Base-by-base conservation (phyloP, 2,888 invertebrate species). In the Drosophila ezoana region DNA sequence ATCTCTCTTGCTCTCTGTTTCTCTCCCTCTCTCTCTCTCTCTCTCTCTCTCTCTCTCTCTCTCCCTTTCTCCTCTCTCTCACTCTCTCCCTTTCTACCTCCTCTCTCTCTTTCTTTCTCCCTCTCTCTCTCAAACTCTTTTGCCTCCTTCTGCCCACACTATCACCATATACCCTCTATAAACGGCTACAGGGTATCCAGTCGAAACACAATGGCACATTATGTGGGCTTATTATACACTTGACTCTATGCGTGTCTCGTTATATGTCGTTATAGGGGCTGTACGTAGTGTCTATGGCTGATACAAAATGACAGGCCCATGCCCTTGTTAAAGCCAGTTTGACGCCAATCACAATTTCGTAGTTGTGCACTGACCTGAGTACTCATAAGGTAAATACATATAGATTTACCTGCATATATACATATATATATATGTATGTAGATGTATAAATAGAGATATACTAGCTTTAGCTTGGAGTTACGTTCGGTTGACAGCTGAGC, bases 261-360 rank as follows among this genome's bases (percentile, higher is more conserved):
- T 62, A 53, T 47, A 45, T 61, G 40, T 43, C 44, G 28, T 43
- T 40, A 68, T 67, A 68, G 61, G 67, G 73, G 78, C 61, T 44
- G 57, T 20, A 67, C 33, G 47, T 35, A 6, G 28, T 43, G 59
- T 63, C 69, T 59, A 59, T 56, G 54, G 47, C 57, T 43, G 13
- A 28, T n/a, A 35, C 33, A 61, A 57, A 53, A 57, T 57, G 74
- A 44, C 74, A 49, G 62, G 47, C 74, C 69, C 59, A 74, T 82
- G 83, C 81, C 88, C 81, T 87, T 82, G 76, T 70, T 75, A 59
- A 70, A 76, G 76, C 76, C 76, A 76, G 70, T 79, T 79, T 69
- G 45, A 64, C 65, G 60, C 61, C 74, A 77, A 61, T 77, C 78
- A 61, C 48, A 51, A 54, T 54, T 66, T 74, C 59, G 40, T 51